Evolutionary conservation across 2,113 vertebrate genomes (phyloP).

Genomic region (Prionailurus bengalensis): DNA sequence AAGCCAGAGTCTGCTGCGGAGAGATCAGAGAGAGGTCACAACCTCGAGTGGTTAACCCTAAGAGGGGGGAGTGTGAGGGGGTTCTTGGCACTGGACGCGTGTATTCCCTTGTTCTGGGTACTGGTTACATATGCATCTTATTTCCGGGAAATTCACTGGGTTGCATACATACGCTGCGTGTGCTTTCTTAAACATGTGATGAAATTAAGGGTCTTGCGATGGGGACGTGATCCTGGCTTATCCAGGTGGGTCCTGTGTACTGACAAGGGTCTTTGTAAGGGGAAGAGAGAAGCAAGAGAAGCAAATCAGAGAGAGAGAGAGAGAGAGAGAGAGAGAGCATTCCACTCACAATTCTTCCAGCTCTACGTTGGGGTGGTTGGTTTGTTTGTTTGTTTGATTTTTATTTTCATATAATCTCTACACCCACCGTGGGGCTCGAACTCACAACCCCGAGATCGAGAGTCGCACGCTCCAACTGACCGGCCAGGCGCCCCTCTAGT

Average conservation of each 20-base stretch:
- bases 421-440: not conserved
- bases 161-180: fast-evolving
- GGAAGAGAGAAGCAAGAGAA: not conserved
- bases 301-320: not conserved
- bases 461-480: not conserved
- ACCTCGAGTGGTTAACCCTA: not conserved
- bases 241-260: not conserved
- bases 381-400: not conserved
- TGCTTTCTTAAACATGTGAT: not conserved
- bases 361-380: not conserved
- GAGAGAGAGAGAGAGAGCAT: not conserved
- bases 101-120: not conserved
- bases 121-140: not conserved
- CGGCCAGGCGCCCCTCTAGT: not conserved
- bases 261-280: not conserved
- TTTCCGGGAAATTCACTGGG: not conserved
- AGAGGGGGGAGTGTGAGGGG: too few species aligned
- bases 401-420: not conserved
- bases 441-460: not conserved
- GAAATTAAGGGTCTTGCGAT: not conserved
- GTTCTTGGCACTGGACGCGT: not conserved
- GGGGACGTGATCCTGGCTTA: not conserved
- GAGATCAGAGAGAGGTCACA: not conserved
- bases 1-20: not conserved
- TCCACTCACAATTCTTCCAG: not conserved